phyloP scores from a whole-genome alignment of 2,113 vertebrate species.

The Alexandromys fortis region DNA sequence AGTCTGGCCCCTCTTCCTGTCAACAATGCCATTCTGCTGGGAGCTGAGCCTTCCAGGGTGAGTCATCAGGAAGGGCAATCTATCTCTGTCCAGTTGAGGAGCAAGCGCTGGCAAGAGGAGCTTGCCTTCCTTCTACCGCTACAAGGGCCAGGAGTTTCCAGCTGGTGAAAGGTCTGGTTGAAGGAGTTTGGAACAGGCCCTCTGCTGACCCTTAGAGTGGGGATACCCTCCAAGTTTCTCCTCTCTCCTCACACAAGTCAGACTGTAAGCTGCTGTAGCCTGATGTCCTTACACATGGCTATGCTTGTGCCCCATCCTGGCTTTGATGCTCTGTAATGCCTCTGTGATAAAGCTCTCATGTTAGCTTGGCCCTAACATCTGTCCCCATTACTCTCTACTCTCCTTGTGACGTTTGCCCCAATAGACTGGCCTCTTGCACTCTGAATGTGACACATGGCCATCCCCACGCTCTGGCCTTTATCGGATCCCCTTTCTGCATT shows the following conservation, averaged over 20 bases:
- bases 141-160: not conserved
- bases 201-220: not conserved
- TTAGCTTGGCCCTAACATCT: not conserved
- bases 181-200: not conserved
- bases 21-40: conserved; percentile 62
- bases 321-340: not conserved
- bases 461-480: not conserved
- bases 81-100: not conserved
- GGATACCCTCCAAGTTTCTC: not conserved
- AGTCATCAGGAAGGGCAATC: conserved; percentile 59
- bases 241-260: not conserved
- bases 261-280: not conserved
- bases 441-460: not conserved
- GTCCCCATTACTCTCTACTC: not conserved
- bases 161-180: not conserved
- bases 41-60: conserved; percentile 56
- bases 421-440: not conserved
- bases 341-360: not conserved
- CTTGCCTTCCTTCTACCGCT: not conserved
- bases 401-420: not conserved
- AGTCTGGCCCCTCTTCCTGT: conserved; percentile 71
- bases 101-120: not conserved
- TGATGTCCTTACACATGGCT: not conserved
- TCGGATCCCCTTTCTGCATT: not conserved
- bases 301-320: not conserved